These are phyloP conservation scores for Solea senegalensis DNA, from an alignment of 2,113 vertebrate genomes.

Conservation along the genomic window DNA sequence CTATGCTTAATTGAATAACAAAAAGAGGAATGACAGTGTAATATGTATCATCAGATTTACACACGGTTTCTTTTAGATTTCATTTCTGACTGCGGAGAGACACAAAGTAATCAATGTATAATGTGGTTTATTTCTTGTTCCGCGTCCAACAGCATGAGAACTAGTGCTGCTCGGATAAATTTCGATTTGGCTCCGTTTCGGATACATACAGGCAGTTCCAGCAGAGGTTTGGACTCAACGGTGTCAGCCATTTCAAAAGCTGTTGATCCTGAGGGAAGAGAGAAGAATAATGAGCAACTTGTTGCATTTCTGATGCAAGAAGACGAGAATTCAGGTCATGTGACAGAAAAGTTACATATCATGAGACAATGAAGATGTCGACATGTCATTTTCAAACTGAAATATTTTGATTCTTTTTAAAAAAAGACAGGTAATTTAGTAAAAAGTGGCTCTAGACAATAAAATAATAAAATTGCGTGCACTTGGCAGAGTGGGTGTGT, in stretches of 20 bases:
- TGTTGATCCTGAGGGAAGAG: slow-evolving; percentile 39
- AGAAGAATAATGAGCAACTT: neutral
- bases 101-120: no score
- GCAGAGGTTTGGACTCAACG: slow-evolving; percentile 79
- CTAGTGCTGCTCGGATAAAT: neutral
- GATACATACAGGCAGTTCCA: slow-evolving; percentile 80
- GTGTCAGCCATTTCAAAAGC: slow-evolving; percentile 80
- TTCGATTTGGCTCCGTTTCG: neutral
- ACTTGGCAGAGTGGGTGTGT: slow-evolving; percentile 13
- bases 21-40: neutral
- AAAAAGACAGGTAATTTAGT: neutral
- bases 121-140: no score
- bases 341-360: no score
- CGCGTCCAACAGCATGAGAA: neutral
- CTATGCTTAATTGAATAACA: neutral
- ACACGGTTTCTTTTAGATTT: no score
- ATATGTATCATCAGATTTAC: no score
- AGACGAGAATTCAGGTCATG: no score
- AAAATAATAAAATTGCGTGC: neutral
- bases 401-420: neutral
- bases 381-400: neutral
- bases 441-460: neutral
- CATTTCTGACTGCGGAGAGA: no score
- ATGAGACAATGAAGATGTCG: no score
- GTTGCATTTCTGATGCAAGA: neutral